Evolutionary conservation across 2,113 vertebrate species (phyloP).

Genomic region (Phasianus colchicus): DNA sequence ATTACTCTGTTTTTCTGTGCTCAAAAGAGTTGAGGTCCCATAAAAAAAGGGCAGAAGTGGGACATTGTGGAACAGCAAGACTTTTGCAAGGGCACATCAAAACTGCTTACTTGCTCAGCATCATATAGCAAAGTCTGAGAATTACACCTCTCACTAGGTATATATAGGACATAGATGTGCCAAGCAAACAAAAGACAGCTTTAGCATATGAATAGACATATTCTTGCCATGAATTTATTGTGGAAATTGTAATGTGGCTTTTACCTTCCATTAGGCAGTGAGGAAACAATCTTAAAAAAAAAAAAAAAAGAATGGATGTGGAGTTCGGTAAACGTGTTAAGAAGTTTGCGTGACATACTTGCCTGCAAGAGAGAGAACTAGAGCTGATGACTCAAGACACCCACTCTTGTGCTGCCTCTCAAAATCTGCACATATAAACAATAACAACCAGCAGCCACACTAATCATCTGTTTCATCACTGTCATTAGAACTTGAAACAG

Average conservation of each 20-base stretch:
- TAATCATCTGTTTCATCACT: neutral
- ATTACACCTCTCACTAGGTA: neutral
- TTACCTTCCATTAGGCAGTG: neutral
- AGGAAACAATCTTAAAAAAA: neutral
- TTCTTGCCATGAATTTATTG: neutral
- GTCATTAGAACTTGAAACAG: neutral
- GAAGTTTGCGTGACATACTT: neutral
- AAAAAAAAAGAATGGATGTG: neutral
- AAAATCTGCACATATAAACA: neutral
- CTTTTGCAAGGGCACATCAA: neutral
- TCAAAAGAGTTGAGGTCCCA: neutral
- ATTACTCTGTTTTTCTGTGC: neutral
- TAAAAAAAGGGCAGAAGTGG: neutral
- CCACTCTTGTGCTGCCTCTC: neutral
- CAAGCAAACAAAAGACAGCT: neutral
- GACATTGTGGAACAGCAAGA: neutral
- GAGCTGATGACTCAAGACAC: neutral
- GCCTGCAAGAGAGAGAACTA: neutral
- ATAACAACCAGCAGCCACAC: neutral
- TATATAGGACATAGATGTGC: neutral
- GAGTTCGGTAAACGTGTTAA: neutral
- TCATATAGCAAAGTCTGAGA: neutral
- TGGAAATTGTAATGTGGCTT: neutral
- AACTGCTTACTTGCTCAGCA: neutral
- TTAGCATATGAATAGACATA: rapidly evolving